Conservation (phyloP, 2,113 vertebrate species). For the Nannospalax galili region DNA sequence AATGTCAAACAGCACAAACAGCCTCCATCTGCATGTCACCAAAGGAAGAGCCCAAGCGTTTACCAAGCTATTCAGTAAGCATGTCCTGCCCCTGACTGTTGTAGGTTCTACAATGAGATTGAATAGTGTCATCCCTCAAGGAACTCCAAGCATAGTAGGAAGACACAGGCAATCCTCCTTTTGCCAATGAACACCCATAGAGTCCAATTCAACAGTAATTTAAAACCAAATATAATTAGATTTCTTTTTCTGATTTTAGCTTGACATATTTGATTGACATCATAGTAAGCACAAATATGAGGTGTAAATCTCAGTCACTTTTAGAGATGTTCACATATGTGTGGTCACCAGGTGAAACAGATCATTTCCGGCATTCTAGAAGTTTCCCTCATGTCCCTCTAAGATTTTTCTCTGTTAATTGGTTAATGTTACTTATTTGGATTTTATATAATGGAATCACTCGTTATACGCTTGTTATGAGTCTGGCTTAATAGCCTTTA, state of each 20-base stretch:
- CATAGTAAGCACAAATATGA: conserved; percentile 33
- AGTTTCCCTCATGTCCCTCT: not conserved
- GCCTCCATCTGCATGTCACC: not conserved
- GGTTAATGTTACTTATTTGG: conserved; percentile 13
- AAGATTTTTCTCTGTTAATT: not conserved
- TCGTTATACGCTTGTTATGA: not conserved
- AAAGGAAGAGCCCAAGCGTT: too few species aligned
- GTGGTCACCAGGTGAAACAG: not conserved
- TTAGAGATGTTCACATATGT: not conserved
- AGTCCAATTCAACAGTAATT: not conserved
- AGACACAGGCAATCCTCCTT: not conserved
- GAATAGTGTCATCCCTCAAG: not conserved
- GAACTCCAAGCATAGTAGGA: not conserved
- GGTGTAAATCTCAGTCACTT: not conserved
- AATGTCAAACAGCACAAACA: not conserved
- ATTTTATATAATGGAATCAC: not conserved
- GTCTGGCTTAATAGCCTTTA: not conserved
- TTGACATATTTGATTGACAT: not conserved
- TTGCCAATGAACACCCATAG: not conserved
- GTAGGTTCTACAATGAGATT: not conserved
- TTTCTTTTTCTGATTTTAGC: conserved; percentile 14
- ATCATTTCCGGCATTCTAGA: not conserved
- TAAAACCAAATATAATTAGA: not conserved
- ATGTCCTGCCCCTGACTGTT: too few species aligned
- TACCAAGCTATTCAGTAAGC: not conserved